Conservation (phyloP, 2,888 invertebrate genomes). For the Mylabris sibirica region DNA sequence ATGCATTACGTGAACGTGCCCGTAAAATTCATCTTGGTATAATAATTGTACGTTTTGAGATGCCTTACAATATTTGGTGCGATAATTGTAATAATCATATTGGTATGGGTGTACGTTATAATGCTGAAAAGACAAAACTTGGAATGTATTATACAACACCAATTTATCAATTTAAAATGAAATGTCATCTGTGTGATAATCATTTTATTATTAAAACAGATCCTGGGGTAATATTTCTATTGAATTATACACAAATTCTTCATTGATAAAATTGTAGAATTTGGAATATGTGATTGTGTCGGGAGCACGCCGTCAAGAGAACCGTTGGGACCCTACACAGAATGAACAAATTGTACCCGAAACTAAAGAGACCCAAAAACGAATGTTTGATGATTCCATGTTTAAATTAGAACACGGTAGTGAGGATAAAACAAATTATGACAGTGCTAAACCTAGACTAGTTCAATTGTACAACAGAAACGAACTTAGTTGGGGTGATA, state of each 20-base stretch:
- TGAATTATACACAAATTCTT: not conserved
- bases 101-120: constrained; percentile 99
- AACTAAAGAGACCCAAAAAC: constrained; percentile 88
- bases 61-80: constrained; percentile 99
- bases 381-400: constrained; percentile 96
- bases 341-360: constrained; percentile 94
- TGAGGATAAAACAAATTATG: constrained; percentile 77
- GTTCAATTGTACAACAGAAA: constrained; percentile 80
- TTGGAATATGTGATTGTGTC: constrained; percentile 95
- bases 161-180: constrained; percentile 98
- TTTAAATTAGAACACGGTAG: constrained; percentile 93
- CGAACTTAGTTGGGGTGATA: constrained; percentile 88
- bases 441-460: constrained; percentile 75
- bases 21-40: constrained; percentile 96
- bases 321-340: constrained; percentile 96
- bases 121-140: constrained; percentile 89
- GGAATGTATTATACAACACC: constrained; percentile 99
- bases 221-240: constrained; percentile 76
- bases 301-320: constrained; percentile 95
- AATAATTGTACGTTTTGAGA: constrained; percentile 95
- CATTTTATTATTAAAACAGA: constrained; percentile 98
- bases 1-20: constrained; percentile 95
- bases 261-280: constrained; percentile 73
- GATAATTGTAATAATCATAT: constrained; percentile 98
- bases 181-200: constrained; percentile 97